These are phyloP conservation scores for Trichacis sp. DNA, from an alignment of 2,888 invertebrate species.

Conservation along the genomic window DNA sequence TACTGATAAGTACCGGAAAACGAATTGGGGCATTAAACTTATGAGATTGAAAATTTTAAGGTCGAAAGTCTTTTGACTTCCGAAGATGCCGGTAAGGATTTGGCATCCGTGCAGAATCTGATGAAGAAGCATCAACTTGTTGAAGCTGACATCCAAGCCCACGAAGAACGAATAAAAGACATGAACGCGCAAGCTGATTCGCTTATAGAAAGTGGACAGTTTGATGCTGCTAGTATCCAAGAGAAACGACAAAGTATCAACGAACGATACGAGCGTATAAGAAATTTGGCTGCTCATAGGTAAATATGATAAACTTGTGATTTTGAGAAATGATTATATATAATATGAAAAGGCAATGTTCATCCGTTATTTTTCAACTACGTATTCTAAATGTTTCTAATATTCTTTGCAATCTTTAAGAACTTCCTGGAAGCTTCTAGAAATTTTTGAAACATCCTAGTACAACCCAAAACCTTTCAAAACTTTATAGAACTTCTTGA, in stretches of 20 bases:
- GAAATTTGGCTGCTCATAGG: slow-evolving; percentile 87
- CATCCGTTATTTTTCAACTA: too few relatives aligned
- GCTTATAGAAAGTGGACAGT: slow-evolving; percentile 95
- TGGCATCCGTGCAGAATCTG: slow-evolving; percentile 97
- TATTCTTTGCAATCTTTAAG: too few relatives aligned
- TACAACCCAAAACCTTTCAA: too few relatives aligned
- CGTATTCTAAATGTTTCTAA: too few relatives aligned
- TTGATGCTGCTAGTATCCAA: slow-evolving; percentile 95
- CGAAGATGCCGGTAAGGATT: slow-evolving; percentile 97
- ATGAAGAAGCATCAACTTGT: slow-evolving; percentile 99
- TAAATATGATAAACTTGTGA: neutral
- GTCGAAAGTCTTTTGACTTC: slow-evolving; percentile 95
- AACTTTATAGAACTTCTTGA: too few relatives aligned
- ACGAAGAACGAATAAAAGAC: slow-evolving; percentile 93
- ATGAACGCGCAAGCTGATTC: slow-evolving; percentile 98
- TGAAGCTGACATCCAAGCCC: slow-evolving; percentile 97
- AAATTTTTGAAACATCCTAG: too few relatives aligned
- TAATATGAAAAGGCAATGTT: too few relatives aligned
- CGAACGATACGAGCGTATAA: slow-evolving; percentile 94
- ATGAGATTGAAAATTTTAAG: too few relatives aligned
- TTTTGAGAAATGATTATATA: too few relatives aligned
- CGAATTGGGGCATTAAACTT: too few relatives aligned
- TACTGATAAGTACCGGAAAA: too few relatives aligned
- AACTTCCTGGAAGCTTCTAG: too few relatives aligned
- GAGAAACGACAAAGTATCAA: slow-evolving; percentile 96